phyloP scores from a whole-genome alignment of 2,888 invertebrate genomes.

The Harpalus rufipes region DNA sequence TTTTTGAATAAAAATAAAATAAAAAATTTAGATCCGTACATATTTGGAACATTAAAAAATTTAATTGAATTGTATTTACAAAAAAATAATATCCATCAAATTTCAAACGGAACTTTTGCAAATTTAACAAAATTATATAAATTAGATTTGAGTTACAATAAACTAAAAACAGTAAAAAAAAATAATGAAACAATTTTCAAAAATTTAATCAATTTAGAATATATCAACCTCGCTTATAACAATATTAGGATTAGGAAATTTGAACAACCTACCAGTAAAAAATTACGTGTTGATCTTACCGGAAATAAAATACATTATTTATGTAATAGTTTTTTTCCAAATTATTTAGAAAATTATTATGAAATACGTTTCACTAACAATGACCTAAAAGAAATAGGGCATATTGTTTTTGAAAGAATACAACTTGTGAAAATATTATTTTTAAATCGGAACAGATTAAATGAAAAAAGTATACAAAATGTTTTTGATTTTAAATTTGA shows the following conservation, averaged over 20 bases:
- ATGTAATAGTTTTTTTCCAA: not conserved
- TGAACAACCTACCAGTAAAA: not conserved
- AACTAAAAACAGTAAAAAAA: not conserved
- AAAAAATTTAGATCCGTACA: not conserved
- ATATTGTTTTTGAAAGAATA: not conserved
- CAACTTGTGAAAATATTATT: not conserved
- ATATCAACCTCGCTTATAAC: not conserved
- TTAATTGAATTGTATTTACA: conserved; percentile 15
- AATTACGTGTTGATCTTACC: not conserved
- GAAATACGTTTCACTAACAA: not conserved
- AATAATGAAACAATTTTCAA: not conserved
- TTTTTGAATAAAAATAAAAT: not conserved
- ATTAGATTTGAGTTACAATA: conserved; percentile 5
- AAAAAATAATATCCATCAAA: not conserved
- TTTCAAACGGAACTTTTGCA: not conserved
- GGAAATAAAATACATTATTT: conserved; percentile 8
- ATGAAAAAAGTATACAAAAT: not conserved
- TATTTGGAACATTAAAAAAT: not conserved
- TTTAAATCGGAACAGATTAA: conserved; percentile 7
- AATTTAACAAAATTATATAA: not conserved
- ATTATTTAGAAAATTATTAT: not conserved
- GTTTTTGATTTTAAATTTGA: not conserved
- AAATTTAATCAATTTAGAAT: not conserved
- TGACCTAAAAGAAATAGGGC: conserved; percentile 13
- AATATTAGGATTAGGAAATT: not conserved